Percentiles rank a stretch among this genome's conserved stretches.
Conservation (phyloP, 2,113 vertebrate species). For the Lepisosteus osseus region DNA sequence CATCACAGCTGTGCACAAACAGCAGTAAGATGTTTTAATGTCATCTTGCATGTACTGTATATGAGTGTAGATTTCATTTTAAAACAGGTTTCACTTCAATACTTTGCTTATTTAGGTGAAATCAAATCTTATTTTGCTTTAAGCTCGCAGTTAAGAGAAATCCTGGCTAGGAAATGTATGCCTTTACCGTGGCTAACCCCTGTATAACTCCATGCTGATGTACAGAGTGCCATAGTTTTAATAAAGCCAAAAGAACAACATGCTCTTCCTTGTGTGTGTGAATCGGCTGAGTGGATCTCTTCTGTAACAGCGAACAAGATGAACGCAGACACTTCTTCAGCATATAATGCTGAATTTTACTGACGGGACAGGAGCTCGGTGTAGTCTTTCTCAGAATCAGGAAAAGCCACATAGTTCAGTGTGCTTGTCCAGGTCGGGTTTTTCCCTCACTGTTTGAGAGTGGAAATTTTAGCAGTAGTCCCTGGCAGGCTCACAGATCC, state of each 20-base stretch:
- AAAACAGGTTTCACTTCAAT: constrained; percentile 36
- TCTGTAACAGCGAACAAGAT: not conserved
- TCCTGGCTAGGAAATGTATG: constrained; percentile 22
- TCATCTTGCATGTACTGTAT: constrained; percentile 14
- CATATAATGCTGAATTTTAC: too few relatives aligned
- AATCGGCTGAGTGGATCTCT: constrained; percentile 16
- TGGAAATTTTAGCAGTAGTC: too few relatives aligned
- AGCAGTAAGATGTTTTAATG: constrained; percentile 18
- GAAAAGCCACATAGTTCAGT: too few relatives aligned
- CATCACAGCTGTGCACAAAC: constrained; percentile 34
- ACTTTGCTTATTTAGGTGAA: constrained; percentile 24
- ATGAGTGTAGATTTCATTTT: constrained; percentile 27
- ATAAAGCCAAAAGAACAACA: constrained; percentile 66
- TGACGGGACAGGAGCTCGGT: too few relatives aligned
- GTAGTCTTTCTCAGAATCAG: too few relatives aligned
- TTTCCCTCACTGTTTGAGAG: too few relatives aligned
- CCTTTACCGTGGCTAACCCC: constrained; percentile 49
- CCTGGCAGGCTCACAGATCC: too few relatives aligned
- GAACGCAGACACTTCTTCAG: too few relatives aligned
- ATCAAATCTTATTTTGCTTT: constrained; percentile 19
- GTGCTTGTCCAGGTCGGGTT: too few relatives aligned
- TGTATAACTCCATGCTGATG: constrained; percentile 64
- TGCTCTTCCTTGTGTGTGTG: constrained; percentile 19
- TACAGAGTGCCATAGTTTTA: constrained; percentile 77
- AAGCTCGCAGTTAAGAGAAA: constrained; percentile 24